These are phyloP conservation scores for Trinectes maculatus DNA, from an alignment of 2,113 vertebrate genomes.

Conservation along the genomic window DNA sequence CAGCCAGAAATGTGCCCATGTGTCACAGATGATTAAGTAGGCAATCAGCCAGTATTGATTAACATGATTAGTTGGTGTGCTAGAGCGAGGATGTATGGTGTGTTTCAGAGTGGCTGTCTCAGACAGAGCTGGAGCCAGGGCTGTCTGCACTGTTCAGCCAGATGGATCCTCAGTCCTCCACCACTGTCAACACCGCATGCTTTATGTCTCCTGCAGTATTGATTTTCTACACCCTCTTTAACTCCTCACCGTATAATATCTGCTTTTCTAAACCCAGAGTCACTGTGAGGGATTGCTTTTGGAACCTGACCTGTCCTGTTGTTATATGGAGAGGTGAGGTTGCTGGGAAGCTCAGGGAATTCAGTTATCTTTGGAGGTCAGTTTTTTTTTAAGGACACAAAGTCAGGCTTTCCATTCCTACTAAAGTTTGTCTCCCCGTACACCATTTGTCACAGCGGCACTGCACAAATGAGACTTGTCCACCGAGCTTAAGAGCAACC, in stretches of 20 bases:
- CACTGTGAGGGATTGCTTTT: constrained; percentile 62
- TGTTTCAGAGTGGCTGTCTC: constrained; percentile 56
- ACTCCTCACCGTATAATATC: constrained; percentile 68
- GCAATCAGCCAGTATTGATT: constrained; percentile 82
- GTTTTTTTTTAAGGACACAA: constrained; percentile 39
- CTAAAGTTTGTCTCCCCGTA: constrained; percentile 33
- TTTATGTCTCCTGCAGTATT: constrained; percentile 79
- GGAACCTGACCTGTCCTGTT: constrained; percentile 37
- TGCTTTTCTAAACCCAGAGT: constrained; percentile 61
- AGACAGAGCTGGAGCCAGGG: constrained; percentile 67
- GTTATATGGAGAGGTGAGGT: constrained; percentile 22
- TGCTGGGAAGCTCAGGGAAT: constrained; percentile 19
- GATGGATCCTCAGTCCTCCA: constrained; percentile 66
- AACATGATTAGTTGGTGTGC: constrained; percentile 77
- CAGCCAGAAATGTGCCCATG: constrained; percentile 64
- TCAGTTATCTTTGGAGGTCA: constrained; percentile 30
- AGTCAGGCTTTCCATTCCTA: constrained; percentile 19
- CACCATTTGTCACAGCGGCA: constrained; percentile 34
- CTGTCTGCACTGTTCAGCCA: constrained; percentile 65
- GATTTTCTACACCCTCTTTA: constrained; percentile 75
- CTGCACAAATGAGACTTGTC: constrained; percentile 1
- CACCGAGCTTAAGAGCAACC: constrained; percentile 34
- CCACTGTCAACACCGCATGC: constrained; percentile 71
- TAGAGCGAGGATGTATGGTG: constrained; percentile 54
- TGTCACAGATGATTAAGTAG: constrained; percentile 78